A percentile compares a stretch with the other conserved stretches of the same genome.
Evolutionary conservation across 2,888 invertebrate species (phyloP).

Genomic region (Trissonchulus sp.): DNA sequence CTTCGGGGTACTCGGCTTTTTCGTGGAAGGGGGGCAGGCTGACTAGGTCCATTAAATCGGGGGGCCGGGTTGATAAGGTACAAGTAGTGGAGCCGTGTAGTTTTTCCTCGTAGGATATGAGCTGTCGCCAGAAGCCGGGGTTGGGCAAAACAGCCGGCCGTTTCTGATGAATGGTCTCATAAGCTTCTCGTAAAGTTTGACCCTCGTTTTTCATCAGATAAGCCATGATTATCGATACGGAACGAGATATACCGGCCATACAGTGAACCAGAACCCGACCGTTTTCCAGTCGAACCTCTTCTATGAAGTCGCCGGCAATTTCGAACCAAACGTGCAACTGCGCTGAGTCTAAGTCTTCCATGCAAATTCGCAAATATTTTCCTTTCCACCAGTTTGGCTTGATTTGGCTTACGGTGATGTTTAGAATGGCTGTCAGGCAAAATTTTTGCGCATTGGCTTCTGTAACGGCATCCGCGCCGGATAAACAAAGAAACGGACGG

Average conservation of each 20-base stretch:
- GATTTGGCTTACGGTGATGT: neutral
- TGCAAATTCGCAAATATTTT: neutral
- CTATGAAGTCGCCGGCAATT: neutral
- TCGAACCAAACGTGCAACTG: neutral
- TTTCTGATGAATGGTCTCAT: conserved; percentile 65
- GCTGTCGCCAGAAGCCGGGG: conserved; percentile 75
- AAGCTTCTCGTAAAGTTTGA: conserved; percentile 70
- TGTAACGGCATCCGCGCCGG: neutral
- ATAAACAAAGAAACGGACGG: neutral
- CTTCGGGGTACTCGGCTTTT: neutral
- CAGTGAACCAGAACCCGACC: conserved; percentile 67
- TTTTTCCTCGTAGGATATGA: conserved; percentile 70
- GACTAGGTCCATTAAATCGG: neutral
- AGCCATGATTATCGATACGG: conserved; percentile 71
- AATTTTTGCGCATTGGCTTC: neutral
- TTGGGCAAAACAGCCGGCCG: conserved; percentile 75
- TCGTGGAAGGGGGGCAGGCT: neutral
- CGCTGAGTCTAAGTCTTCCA: neutral
- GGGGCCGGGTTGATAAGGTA: neutral
- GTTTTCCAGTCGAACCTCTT: conserved; percentile 35
- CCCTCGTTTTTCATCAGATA: conserved; percentile 73
- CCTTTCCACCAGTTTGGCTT: neutral
- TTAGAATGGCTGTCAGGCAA: neutral
- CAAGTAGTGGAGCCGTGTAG: conserved; percentile 47
- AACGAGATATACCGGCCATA: conserved; percentile 76